These are phyloP conservation scores for Apis dorsata DNA, from an alignment of 1,140 invertebrate genomes.

Conservation along the genomic window DNA sequence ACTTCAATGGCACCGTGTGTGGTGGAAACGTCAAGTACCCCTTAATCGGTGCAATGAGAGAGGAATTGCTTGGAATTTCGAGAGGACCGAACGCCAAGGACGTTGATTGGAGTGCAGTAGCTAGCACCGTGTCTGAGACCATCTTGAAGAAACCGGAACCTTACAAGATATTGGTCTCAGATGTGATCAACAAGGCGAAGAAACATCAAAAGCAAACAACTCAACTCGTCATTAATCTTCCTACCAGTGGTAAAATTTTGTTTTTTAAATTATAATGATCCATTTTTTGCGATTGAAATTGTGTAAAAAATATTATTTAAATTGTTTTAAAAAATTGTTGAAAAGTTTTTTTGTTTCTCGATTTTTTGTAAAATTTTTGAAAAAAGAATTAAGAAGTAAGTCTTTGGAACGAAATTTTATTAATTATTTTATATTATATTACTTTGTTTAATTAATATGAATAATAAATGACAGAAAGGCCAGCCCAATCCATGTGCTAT, in stretches of 20 bases:
- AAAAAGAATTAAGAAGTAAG: too few species aligned
- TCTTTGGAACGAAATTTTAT: background rate
- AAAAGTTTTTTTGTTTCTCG: too few species aligned
- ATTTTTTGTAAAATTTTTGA: too few species aligned
- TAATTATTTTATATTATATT: background rate
- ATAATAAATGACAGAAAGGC: slow-evolving; percentile 86
- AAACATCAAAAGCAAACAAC: slow-evolving; percentile 83
- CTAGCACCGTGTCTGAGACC: slow-evolving; percentile 81
- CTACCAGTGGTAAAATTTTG: slow-evolving; percentile 70
- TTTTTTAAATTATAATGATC: background rate
- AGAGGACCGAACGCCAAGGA: slow-evolving; percentile 90
- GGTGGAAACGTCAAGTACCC: slow-evolving; percentile 93
- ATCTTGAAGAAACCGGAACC: slow-evolving; percentile 87
- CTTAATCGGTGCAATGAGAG: slow-evolving; percentile 94
- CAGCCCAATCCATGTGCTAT: slow-evolving; percentile 94
- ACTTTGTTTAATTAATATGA: slow-evolving; percentile 23
- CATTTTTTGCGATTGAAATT: background rate
- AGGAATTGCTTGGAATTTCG: slow-evolving; percentile 91
- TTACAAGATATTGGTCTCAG: slow-evolving; percentile 88
- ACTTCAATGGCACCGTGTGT: slow-evolving; percentile 92
- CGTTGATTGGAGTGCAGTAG: slow-evolving; percentile 90
- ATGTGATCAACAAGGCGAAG: slow-evolving; percentile 84
- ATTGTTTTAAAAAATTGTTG: too few species aligned
- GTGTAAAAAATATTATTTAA: too few species aligned
- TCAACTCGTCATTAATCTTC: slow-evolving; percentile 80